Evolutionary conservation across 2,797 vertebrate genomes (phyloP).

Genomic region (Phataginus tricuspis): DNA sequence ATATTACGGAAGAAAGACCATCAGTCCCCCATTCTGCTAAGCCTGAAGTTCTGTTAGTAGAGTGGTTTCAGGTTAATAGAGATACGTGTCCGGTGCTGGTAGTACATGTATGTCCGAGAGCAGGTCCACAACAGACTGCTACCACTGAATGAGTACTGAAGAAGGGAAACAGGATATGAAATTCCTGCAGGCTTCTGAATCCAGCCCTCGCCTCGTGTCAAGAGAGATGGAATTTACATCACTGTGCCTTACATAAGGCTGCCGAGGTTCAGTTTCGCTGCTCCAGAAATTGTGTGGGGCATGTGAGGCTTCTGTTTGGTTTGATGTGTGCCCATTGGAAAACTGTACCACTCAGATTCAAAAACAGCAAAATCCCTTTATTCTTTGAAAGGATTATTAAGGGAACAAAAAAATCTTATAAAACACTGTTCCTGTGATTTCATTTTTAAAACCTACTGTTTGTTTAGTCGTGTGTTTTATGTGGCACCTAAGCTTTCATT

Average conservation of each 20-base stretch:
- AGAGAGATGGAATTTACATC: conserved; percentile 70
- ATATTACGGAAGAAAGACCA: conserved; percentile 9
- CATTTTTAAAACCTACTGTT: not conserved
- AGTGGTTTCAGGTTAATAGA: conserved; percentile 56
- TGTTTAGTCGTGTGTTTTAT: not conserved
- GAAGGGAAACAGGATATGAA: conserved; percentile 68
- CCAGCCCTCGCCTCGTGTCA: conserved; percentile 43
- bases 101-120: conserved; percentile 60
- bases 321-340: conserved; percentile 54
- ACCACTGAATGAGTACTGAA: conserved; percentile 60
- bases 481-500: not conserved
- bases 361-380: not conserved
- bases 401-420: not conserved
- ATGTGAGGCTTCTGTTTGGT: conserved; percentile 60
- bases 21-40: not conserved
- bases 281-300: conserved; percentile 56
- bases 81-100: conserved; percentile 65
- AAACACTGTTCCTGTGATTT: not conserved
- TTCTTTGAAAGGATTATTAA: conserved; percentile 45
- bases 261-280: conserved; percentile 40
- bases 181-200: conserved; percentile 74
- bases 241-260: conserved; percentile 69
- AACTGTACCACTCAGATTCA: not conserved
- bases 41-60: conserved; percentile 31
- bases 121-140: conserved; percentile 65